These are phyloP conservation scores for Diogma glabrata DNA, from an alignment of 2,888 invertebrate genomes.

Conservation along the genomic window DNA sequence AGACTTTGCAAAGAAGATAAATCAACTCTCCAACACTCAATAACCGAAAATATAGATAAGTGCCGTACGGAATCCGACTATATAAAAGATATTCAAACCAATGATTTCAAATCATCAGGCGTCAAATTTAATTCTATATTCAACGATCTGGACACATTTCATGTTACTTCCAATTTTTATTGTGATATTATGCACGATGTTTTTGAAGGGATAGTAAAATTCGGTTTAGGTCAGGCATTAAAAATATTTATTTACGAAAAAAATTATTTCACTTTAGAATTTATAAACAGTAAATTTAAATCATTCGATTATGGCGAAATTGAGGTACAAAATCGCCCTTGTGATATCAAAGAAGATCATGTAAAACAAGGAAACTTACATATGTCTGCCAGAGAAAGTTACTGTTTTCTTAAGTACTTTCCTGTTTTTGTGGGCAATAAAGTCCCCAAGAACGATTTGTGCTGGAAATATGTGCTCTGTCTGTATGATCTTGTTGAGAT, in stretches of 20 bases:
- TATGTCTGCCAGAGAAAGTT: background rate
- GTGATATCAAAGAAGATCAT: background rate
- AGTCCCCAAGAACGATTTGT: background rate
- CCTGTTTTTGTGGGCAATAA: no score
- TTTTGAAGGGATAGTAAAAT: no score
- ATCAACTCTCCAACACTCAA: no score
- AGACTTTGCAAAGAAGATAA: no score
- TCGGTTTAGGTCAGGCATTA: no score
- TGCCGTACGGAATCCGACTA: no score
- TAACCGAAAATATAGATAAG: no score
- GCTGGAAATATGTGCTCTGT: background rate
- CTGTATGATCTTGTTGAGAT: background rate
- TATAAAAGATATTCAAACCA: background rate
- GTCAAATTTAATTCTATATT: no score
- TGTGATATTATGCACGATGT: no score
- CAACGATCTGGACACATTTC: no score
- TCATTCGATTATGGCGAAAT: background rate
- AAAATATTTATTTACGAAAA: no score
- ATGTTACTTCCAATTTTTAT: no score
- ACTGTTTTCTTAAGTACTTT: slow-evolving; percentile 1
- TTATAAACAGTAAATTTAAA: background rate
- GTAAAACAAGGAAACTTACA: background rate
- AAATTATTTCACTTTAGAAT: background rate
- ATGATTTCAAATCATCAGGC: background rate
- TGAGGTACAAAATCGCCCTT: background rate